phyloP scores from a whole-genome alignment of 1,140 invertebrate species.

The Olivierus martensii region DNA sequence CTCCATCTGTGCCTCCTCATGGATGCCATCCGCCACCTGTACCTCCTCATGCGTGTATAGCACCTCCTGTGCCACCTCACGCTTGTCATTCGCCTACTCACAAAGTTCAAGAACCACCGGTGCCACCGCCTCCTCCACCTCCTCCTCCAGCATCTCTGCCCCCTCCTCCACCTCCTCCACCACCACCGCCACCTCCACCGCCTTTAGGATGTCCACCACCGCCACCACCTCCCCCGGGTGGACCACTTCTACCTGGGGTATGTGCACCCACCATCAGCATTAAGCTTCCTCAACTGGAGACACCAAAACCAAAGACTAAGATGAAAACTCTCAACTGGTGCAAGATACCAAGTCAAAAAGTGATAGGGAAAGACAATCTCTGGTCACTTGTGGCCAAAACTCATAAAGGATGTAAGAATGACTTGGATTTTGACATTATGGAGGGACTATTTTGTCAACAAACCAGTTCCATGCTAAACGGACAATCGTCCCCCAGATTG shows the following conservation, averaged over 20 bases:
- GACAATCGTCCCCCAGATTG: constrained; percentile 3
- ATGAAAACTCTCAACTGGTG: constrained; percentile 94
- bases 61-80: too few relatives aligned
- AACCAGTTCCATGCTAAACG: constrained; percentile 20
- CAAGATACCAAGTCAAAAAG: constrained; percentile 65
- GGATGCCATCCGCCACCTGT: too few relatives aligned
- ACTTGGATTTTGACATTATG: constrained; percentile 83
- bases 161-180: constrained; percentile 33
- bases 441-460: constrained; percentile 85
- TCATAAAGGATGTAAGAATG: constrained; percentile 58
- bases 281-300: constrained; percentile 18
- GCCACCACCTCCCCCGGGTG: constrained; percentile 27
- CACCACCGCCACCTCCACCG: constrained; percentile 25
- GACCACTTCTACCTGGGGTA: constrained; percentile 10
- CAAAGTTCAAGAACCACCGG: neutral
- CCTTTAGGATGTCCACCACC: constrained; percentile 19
- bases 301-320: constrained; percentile 70
- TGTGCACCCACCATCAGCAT: constrained; percentile 25
- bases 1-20: too few relatives aligned
- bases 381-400: constrained; percentile 79
- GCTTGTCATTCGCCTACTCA: too few relatives aligned
- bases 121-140: constrained; percentile 6
- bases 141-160: constrained; percentile 32
- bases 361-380: constrained; percentile 73
- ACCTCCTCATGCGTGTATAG: too few relatives aligned